Percentiles rank a stretch among this genome's conserved stretches.
phyloP scores from a whole-genome alignment of 2,113 vertebrate species.

The Excalfactoria chinensis region DNA sequence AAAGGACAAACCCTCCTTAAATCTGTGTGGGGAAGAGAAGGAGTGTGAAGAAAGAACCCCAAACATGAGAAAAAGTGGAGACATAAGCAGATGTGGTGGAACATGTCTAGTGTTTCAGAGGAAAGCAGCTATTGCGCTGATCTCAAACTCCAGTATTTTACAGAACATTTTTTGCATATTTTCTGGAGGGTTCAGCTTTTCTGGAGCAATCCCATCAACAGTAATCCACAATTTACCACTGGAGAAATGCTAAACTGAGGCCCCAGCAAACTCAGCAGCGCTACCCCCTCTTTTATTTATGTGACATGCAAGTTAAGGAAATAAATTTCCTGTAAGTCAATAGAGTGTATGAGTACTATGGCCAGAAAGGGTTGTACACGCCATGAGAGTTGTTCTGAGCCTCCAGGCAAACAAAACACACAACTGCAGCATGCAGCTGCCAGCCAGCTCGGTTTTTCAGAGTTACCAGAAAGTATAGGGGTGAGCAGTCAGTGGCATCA shows the following conservation, averaged over 20 bases:
- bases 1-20: neutral
- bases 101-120: neutral
- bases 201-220: neutral
- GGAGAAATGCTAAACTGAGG: neutral
- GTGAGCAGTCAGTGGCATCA: neutral
- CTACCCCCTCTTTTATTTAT: neutral
- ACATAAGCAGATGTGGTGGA: neutral
- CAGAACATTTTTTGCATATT: neutral
- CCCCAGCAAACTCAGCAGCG: neutral
- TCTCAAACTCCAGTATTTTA: neutral
- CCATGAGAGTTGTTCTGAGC: neutral
- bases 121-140: neutral
- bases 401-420: neutral
- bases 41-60: neutral
- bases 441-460: neutral
- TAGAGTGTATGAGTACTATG: neutral
- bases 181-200: neutral
- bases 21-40: neutral
- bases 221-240: neutral
- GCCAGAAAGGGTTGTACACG: neutral
- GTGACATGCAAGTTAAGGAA: rapidly evolving
- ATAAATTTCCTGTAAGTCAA: neutral
- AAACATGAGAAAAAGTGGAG: neutral
- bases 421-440: neutral
- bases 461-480: neutral